These are phyloP conservation scores for Neodiprion fabricii DNA, from an alignment of 1,140 invertebrate genomes.

Conservation along the genomic window DNA sequence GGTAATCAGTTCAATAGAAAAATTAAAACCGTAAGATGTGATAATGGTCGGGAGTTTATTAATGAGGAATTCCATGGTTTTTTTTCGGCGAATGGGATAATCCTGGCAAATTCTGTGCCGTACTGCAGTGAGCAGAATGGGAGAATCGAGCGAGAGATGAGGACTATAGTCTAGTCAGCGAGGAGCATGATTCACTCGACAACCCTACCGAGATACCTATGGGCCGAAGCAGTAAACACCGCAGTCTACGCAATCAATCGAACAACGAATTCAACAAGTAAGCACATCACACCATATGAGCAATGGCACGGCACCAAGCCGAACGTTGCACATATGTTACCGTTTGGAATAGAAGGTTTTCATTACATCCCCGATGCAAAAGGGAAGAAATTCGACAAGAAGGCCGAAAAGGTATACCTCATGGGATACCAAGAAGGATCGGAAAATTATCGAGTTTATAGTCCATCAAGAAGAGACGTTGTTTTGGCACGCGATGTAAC, in stretches of 20 bases:
- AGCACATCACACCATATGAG: conserved; percentile 15
- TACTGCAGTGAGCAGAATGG: conserved; percentile 56
- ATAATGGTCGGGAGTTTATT: conserved; percentile 33
- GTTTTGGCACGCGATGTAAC: conserved; percentile 27
- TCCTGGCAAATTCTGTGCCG: conserved; percentile 31
- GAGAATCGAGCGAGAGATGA: conserved; percentile 18
- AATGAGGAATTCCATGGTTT: conserved; percentile 16
- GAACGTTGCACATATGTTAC: conserved; percentile 24
- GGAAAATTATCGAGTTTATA: conserved; percentile 31
- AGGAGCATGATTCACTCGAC: conserved; percentile 48
- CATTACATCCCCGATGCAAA: conserved; percentile 9
- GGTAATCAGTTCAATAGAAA: conserved; percentile 25
- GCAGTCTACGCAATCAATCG: conserved; percentile 31
- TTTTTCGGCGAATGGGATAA: conserved; percentile 25
- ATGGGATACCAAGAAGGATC: conserved; percentile 31
- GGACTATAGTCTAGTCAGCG: conserved; percentile 51
- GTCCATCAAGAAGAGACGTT: conserved; percentile 19
- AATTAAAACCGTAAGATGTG: conserved; percentile 32
- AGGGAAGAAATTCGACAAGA: conserved; percentile 29
- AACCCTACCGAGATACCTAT: conserved; percentile 47
- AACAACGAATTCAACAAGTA: conserved; percentile 12
- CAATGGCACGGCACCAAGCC: conserved; percentile 23
- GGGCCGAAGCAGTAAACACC: conserved; percentile 57
- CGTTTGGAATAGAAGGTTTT: conserved; percentile 25
- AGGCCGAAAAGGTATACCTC: conserved; percentile 25